Percentiles rank a stretch among this genome's conserved stretches.
Conservation (phyloP, 2,888 invertebrate species). For the Tetramorium bicarinatum region DNA sequence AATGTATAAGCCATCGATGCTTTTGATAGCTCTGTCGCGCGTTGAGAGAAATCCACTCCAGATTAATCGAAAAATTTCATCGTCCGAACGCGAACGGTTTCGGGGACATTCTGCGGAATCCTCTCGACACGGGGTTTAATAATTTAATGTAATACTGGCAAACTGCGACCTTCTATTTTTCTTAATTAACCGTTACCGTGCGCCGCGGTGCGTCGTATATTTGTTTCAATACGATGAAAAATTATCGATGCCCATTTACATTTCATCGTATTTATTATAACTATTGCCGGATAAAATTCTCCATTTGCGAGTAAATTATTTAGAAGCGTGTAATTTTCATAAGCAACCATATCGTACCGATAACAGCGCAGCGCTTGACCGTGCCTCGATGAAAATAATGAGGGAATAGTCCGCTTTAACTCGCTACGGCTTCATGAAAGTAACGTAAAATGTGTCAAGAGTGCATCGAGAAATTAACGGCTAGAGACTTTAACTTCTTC, state of each 20-base stretch:
- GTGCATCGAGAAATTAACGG: not conserved
- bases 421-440: not conserved
- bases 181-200: conserved; percentile 37
- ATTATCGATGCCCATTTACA: conserved; percentile 38
- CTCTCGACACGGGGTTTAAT: conserved; percentile 24
- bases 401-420: conserved; percentile 2
- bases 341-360: conserved; percentile 3
- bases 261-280: conserved; percentile 12
- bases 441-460: conserved; percentile 29
- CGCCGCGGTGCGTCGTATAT: not conserved
- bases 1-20: conserved; percentile 36
- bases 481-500: not conserved
- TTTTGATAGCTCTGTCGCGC: not conserved
- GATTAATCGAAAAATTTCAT: conserved; percentile 27
- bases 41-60: not conserved
- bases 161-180: conserved; percentile 12
- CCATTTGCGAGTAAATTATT: conserved; percentile 43
- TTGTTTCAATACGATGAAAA: conserved; percentile 18
- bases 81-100: not conserved
- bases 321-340: conserved; percentile 37
- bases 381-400: conserved; percentile 3
- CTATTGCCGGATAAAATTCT: conserved; percentile 33
- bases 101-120: not conserved
- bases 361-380: conserved; percentile 16
- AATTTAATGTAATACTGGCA: conserved; percentile 30